Base-by-base conservation (phyloP, 2,113 vertebrate genomes). In the Catagonus wagneri region DNA sequence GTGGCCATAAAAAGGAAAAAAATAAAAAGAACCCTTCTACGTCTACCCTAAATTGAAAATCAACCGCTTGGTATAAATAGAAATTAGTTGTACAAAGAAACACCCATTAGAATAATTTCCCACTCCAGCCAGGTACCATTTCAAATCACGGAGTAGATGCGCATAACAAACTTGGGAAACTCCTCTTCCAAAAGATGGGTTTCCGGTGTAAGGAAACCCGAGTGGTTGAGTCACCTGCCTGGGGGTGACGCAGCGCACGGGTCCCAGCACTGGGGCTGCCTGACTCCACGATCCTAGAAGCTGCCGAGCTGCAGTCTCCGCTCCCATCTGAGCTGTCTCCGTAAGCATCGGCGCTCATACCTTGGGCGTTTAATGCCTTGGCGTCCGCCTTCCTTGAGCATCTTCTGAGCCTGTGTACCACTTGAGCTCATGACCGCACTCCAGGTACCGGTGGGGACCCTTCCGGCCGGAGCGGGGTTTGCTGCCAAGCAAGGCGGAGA, bases 231-330 rank as follows among this genome's bases (percentile, higher is more conserved):
- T 85, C 63, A 44, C 66, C 34, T 71, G 88, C 27, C 89, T 34
- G 54, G 29, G n/a, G 39, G 69, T 63, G 54, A 63, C 94, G 50
- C 54, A 61, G 83, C 1, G 1, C 19, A 80, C 58, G 6, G 60
- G 50, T 50, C 16, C 11, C 83, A 86, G 44, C 34, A 36, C 6
- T 10, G 15, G 17, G 27, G 22, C 69, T 44, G 75, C 87, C 17
- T 89, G 72, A 44, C 50, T 78, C 71, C 89, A 88, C 81, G 66
- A 34, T 52, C 68, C 60, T 80, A 81, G 80, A 95, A 76, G 52
- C n/a, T 61, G 79, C 5, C 9, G 27, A 29, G 14, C 63, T 27
- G 7, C 5, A 7, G 39, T 20, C 74, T 61, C 72, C 19, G 10
- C 32, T 44, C 66, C 44, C 1, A 16, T 39, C 58, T 44, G 25